Conservation (phyloP, 1,140 invertebrate species). For the Tribolium madens region DNA sequence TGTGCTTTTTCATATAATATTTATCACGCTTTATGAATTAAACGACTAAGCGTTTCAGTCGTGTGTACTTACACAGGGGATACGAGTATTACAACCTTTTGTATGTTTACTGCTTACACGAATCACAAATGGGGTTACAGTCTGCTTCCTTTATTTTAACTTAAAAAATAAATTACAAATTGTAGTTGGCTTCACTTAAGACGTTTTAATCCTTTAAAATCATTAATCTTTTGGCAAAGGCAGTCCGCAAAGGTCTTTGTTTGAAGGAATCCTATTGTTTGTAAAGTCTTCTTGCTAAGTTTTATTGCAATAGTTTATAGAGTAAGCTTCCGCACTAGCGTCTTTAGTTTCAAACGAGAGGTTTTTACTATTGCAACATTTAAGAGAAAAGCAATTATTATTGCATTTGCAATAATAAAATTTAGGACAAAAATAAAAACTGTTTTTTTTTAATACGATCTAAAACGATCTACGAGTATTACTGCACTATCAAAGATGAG, state of each 20-base stretch:
- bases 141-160: too few relatives aligned
- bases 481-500: not conserved
- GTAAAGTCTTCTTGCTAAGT: slow-evolving; percentile 7
- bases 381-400: too few relatives aligned
- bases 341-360: not conserved
- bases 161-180: too few relatives aligned
- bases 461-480: not conserved
- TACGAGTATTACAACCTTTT: too few relatives aligned
- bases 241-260: slow-evolving; percentile 8
- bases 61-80: not conserved
- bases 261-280: slow-evolving; percentile 10
- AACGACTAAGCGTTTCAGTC: not conserved
- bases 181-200: not conserved
- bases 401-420: too few relatives aligned
- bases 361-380: not conserved
- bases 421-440: too few relatives aligned
- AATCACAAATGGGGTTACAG: too few relatives aligned
- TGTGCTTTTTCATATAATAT: too few relatives aligned
- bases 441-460: too few relatives aligned
- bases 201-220: not conserved
- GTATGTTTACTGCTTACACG: not conserved
- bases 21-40: not conserved
- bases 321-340: not conserved
- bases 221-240: not conserved
- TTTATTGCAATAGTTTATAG: slow-evolving; percentile 25